Conservation (phyloP, 64 coral and sea anemone species). For the Montipora foliosa region DNA sequence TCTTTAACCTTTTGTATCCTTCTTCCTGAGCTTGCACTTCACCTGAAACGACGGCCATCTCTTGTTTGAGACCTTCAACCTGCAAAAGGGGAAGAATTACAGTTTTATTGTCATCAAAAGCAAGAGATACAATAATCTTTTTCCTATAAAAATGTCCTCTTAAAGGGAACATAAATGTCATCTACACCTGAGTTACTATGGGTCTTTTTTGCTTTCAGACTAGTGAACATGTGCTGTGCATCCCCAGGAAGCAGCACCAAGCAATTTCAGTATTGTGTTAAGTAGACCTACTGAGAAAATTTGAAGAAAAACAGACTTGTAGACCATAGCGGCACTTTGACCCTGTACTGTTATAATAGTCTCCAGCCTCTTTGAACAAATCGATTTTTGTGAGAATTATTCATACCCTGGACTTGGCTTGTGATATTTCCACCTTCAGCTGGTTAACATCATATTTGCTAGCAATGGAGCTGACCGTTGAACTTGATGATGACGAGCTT, state of each 20-base stretch:
- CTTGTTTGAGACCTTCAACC: constrained; percentile 83
- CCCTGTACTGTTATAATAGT: too few species aligned
- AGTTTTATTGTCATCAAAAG: background rate
- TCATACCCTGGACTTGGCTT: constrained; percentile 84
- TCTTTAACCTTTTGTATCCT: constrained; percentile 69
- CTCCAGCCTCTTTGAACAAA: too few species aligned
- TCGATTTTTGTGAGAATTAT: background rate
- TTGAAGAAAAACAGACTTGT: too few species aligned
- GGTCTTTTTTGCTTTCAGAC: too few species aligned
- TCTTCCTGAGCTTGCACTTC: constrained; percentile 83
- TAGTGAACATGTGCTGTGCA: too few species aligned
- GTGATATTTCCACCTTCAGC: constrained; percentile 84
- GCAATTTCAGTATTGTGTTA: too few species aligned
- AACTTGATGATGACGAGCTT: constrained; percentile 77
- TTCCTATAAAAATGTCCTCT: background rate
- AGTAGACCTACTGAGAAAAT: too few species aligned
- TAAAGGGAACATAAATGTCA: too few species aligned
- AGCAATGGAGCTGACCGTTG: constrained; percentile 73
- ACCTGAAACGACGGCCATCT: constrained; percentile 80
- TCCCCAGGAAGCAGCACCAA: too few species aligned
- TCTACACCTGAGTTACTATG: too few species aligned
- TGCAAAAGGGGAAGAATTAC: background rate
- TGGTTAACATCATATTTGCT: constrained; percentile 85
- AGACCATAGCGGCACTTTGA: too few species aligned
- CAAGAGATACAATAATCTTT: background rate